Evolutionary conservation across 2,888 invertebrate species (phyloP).

Genomic region (Leptopilina drosophilae): DNA sequence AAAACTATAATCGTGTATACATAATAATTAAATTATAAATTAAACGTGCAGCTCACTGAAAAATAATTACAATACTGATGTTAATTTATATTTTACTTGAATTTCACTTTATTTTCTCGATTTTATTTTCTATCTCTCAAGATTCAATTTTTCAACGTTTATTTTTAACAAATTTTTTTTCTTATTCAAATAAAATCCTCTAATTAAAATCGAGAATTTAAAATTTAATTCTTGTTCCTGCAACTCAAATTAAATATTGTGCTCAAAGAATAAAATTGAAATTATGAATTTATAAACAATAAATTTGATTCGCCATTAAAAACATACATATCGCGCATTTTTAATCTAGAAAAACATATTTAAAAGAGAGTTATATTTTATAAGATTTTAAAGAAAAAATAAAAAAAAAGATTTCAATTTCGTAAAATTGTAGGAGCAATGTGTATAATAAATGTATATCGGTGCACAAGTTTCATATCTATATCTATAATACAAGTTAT

Average conservation of each 20-base stretch:
- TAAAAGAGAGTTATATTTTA: background rate
- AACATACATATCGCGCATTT: background rate
- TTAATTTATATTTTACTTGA: too few relatives aligned
- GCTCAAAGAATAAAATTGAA: background rate
- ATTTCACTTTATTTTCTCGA: background rate
- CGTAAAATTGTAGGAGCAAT: conserved; percentile 7
- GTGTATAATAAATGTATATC: conserved; percentile 7
- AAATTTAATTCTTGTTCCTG: background rate
- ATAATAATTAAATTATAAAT: too few relatives aligned
- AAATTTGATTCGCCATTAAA: background rate
- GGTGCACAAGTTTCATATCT: conserved; percentile 25
- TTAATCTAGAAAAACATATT: background rate
- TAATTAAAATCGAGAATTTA: background rate
- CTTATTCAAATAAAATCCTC: too few relatives aligned
- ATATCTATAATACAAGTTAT: conserved; percentile 28
- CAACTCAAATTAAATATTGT: conserved; percentile 14
- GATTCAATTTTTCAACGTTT: too few relatives aligned
- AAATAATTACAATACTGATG: too few relatives aligned
- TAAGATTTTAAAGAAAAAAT: background rate
- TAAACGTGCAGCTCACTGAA: too few relatives aligned
- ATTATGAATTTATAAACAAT: background rate
- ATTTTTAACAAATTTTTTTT: too few relatives aligned
- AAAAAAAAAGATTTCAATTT: background rate
- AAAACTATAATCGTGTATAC: too few relatives aligned
- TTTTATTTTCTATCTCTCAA: too few relatives aligned